These are phyloP conservation scores for Pachypeltis micranthus DNA, from an alignment of 1,140 invertebrate species.

Conservation along the genomic window DNA sequence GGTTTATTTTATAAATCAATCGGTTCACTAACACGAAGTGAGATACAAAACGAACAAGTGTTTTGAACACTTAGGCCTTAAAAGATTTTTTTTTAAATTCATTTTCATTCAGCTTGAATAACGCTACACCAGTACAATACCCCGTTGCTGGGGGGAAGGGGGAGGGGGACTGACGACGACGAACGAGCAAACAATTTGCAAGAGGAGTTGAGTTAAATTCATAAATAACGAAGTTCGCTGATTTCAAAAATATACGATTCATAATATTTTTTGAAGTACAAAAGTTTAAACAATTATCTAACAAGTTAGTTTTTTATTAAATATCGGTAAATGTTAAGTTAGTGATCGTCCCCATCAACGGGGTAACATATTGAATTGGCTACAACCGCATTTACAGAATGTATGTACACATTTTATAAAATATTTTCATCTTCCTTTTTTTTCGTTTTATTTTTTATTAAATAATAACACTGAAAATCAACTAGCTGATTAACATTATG, in stretches of 20 bases:
- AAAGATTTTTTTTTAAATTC: too few relatives aligned
- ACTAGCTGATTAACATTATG: slow-evolving; percentile 2
- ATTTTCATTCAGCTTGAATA: not conserved
- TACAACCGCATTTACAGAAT: slow-evolving; percentile 4
- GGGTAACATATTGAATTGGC: not conserved
- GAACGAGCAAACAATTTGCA: too few relatives aligned
- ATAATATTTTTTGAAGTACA: not conserved
- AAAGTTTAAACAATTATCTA: slow-evolving; percentile 8
- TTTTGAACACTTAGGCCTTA: slow-evolving; percentile 17
- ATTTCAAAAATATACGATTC: slow-evolving; percentile 7
- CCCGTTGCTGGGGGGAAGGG: not conserved
- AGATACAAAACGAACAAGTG: slow-evolving; percentile 13
- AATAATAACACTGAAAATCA: not conserved
- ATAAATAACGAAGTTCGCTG: too few relatives aligned
- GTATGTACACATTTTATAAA: slow-evolving; percentile 6
- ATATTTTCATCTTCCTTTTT: not conserved
- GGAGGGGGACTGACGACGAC: too few relatives aligned
- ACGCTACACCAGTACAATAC: not conserved
- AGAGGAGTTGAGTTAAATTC: too few relatives aligned
- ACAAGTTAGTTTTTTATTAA: too few relatives aligned
- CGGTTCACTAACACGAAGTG: slow-evolving; percentile 4
- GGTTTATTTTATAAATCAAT: too few relatives aligned
- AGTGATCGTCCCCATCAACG: slow-evolving; percentile 6
- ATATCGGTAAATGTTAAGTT: too few relatives aligned
- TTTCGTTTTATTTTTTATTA: not conserved